Evolutionary conservation across 2,888 invertebrate species (phyloP), one percentile per base, ranked within the genome.

Genomic region (Merodon equestris): DNA sequence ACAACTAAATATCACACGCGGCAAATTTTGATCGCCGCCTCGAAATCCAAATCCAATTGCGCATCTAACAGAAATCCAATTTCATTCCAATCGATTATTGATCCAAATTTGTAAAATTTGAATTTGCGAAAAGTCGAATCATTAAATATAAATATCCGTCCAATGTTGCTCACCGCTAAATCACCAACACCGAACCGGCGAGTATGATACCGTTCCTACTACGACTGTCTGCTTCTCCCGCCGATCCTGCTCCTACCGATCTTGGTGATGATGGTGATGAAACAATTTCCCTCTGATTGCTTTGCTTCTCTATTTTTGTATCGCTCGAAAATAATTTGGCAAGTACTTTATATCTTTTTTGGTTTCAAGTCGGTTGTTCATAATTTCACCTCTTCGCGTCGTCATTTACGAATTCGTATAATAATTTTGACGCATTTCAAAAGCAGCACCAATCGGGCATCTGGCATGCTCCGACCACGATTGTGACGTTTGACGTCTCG

Each of bases 251-350:
- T 27, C 3, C 27, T 27, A 2, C 40, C 10, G n/a, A 40, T n/a
- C 2, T 48, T 34, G 27, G 0, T 27, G 51, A 42, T 45, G 73
- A 50, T 15, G 76, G 67, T 77, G 79, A 70, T 70, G 74, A 79
- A 79, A 68, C 79, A 79, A 79, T 74, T 74, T 79, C 74, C 45
- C 60, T 79, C 79, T 64, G 74, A 79, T 79, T 73, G 70, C 68
- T 54, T 54, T 64, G 60, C 54, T 63, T 51, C 77, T 73, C 77
- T 79, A 79, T 79, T 79, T 79, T 79, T 47, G 74, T 74, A 79
- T 66, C 64, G 70, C 79, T 48, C 66, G 57, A 79, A 74, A 74
- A 68, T 70, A 45, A 79, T 79, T 79, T 79, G 79, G 79, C 79
- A 79, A 79, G 70, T 79, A 74, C 74, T 74, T 72, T 67, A 13